These are phyloP conservation scores for Coccyzus lansbergi DNA, from an alignment of 2,797 vertebrate genomes.

Conservation along the genomic window DNA sequence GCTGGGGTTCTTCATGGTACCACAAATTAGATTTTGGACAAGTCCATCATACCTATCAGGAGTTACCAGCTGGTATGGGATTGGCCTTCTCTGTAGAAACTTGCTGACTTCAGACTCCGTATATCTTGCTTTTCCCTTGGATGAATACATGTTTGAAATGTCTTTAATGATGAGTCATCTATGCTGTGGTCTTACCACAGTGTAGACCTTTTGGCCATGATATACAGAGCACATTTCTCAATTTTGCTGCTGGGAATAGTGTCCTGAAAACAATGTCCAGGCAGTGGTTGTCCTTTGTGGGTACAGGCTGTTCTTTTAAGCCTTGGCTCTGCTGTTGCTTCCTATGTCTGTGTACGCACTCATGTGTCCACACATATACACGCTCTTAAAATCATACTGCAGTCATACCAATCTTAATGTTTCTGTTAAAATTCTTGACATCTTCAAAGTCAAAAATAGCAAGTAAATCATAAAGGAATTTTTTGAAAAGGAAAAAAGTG, in stretches of 20 bases:
- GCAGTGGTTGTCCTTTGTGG: neutral
- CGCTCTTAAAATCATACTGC: neutral
- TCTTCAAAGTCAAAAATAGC: neutral
- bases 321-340: neutral
- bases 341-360: no score
- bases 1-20: neutral
- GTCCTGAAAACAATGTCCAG: neutral
- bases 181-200: neutral
- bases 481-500: neutral
- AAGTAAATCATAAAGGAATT: neutral
- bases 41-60: neutral
- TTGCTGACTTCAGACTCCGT: neutral
- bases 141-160: neutral
- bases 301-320: neutral
- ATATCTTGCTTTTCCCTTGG: neutral
- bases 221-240: conserved; percentile 29
- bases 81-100: neutral
- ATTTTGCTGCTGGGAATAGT: conserved; percentile 40
- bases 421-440: neutral
- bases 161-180: conserved; percentile 22
- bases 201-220: neutral
- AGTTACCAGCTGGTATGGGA: neutral
- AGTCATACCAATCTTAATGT: neutral
- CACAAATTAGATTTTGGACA: neutral
- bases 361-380: neutral